Base-by-base conservation (phyloP, 64 coral and sea anemone genomes). In the Porites lutea region DNA sequence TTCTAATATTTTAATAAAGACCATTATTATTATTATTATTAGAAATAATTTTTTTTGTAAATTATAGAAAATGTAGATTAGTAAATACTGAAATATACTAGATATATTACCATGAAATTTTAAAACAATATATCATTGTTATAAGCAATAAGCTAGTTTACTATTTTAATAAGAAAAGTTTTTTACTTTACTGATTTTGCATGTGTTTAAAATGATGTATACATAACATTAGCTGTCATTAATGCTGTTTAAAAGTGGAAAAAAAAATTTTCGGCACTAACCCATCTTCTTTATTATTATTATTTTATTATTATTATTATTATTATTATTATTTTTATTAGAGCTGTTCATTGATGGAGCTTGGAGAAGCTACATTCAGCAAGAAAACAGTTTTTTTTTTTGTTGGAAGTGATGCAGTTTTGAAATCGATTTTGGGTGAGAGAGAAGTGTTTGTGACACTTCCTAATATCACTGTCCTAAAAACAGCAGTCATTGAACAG, bases 261-360 rank as follows among this genome's bases (percentile, higher is more conserved):
- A 7, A 67, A 67, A 67, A 4, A 1, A 67, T 67, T 67, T 67
- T 67, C 64, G 64, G 64, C 15, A 67, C 64, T 67, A 67, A 67
- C 0, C 64, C 7, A 67, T 67, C 64, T 67, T 67, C 64, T 18
- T 67, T 14, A 67, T 67, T 67, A 67, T 67, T 67, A 67, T 67
- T 67, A 67, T 2, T 67, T 67, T 67, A 67, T 67, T 67, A 67
- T 67, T 67, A 67, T 67, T 67, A 67, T 67, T 67, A 67, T 67
- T 67, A 67, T 67, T 67, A 67, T 67, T 67, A 61, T 61, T 61
- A 61, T 61, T 61, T 8, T 61, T 61, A 61, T 61, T 61, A 61
- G 6, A 8, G 14, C 14, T 61, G 14, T 61, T 61, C n/a, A 61
- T 14, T 8, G 14, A 14, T 61, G 59, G 59, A 61, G 14, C 59